Conservation (phyloP, 2,888 invertebrate genomes). For the Agonopterix arenella region DNA sequence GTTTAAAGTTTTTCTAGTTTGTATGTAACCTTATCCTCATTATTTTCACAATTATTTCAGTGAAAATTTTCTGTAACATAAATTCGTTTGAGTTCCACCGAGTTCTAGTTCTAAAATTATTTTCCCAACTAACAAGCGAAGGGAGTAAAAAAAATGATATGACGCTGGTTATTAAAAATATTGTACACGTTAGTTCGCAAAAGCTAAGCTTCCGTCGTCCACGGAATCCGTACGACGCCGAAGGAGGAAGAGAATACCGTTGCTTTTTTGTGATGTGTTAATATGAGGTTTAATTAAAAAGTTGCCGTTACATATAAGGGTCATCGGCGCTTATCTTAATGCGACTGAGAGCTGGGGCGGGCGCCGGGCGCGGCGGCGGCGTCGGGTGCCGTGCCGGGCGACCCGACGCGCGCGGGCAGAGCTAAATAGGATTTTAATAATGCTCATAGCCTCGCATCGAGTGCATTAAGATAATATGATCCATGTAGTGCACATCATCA, state of each 20-base stretch:
- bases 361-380: no score
- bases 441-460: conserved; percentile 19
- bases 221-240: conserved; percentile 34
- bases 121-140: no score
- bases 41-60: no score
- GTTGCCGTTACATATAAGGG: conserved; percentile 44
- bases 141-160: no score
- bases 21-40: no score
- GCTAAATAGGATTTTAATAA: conserved; percentile 44
- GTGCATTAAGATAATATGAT: conserved; percentile 22
- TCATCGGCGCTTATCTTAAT: conserved; percentile 21
- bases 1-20: no score
- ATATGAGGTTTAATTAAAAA: conserved; percentile 58
- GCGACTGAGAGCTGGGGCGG: no score
- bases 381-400: not conserved
- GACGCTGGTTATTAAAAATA: no score
- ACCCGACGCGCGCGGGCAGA: conserved; percentile 10
- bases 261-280: conserved; percentile 40
- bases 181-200: not conserved
- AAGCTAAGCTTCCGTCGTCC: conserved; percentile 2
- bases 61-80: no score
- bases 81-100: no score
- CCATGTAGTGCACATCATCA: not conserved
- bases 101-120: no score
- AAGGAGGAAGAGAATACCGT: conserved; percentile 31